Conservation (phyloP, 35 echinoderm and acorn worm genomes). For the Ptychodera flava region DNA sequence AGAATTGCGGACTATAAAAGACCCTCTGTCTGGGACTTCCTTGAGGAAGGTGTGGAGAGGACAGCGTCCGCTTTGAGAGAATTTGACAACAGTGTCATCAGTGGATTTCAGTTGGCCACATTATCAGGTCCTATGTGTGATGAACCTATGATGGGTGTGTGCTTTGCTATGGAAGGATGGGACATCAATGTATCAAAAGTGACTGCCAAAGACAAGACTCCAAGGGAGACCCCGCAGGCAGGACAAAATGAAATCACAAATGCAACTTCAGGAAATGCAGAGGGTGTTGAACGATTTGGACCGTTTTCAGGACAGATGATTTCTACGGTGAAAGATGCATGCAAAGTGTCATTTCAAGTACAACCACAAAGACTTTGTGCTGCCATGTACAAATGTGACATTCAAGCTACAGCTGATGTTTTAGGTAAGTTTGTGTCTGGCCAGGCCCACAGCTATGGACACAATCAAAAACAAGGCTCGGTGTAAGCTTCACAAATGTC, state of each 20-base stretch:
- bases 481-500: no score
- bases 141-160: constrained; percentile 98
- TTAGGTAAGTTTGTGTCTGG: constrained; percentile 53
- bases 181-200: constrained; percentile 18
- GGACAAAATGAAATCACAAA: background rate
- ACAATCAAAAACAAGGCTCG: background rate
- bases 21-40: constrained; percentile 62
- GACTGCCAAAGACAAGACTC: background rate
- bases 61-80: constrained; percentile 28
- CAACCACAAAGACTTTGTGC: constrained; percentile 91
- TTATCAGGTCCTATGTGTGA: constrained; percentile 85
- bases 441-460: background rate
- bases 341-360: constrained; percentile 70
- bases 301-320: constrained; percentile 93
- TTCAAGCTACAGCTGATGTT: constrained; percentile 91
- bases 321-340: constrained; percentile 86
- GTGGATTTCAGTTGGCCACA: constrained; percentile 92
- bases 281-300: constrained; percentile 32
- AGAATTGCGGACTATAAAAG: constrained; percentile 62
- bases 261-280: background rate
- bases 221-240: background rate
- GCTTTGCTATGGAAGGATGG: constrained; percentile 72
- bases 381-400: constrained; percentile 97
- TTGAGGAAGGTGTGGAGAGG: constrained; percentile 13
- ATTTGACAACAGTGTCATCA: constrained; percentile 83